Evolutionary conservation across 2,888 invertebrate genomes (phyloP).

Genomic region (Smittia aterrima): DNA sequence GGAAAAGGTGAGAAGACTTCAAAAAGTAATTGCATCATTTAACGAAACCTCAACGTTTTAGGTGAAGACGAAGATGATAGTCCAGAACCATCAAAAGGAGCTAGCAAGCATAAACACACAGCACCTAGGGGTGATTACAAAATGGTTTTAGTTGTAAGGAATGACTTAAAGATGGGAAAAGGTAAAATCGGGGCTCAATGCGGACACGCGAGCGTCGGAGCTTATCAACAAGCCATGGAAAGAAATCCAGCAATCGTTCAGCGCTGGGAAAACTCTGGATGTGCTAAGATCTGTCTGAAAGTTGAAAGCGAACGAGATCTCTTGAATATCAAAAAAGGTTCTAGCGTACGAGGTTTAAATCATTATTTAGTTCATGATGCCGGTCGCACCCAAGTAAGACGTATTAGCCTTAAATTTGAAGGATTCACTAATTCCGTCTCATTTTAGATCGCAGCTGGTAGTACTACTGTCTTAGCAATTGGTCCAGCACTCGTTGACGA

Average conservation of each 20-base stretch:
- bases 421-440: not conserved
- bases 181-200: slow-evolving; percentile 88
- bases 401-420: slow-evolving; percentile 66
- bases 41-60: not conserved
- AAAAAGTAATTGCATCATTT: not conserved
- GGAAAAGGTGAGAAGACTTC: not conserved
- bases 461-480: slow-evolving; percentile 78
- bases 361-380: slow-evolving; percentile 82
- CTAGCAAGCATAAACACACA: not conserved
- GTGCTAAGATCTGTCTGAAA: slow-evolving; percentile 85
- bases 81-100: slow-evolving; percentile 41
- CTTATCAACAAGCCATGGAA: slow-evolving; percentile 68
- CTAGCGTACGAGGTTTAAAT: slow-evolving; percentile 67
- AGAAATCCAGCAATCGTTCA: slow-evolving; percentile 61
- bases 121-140: slow-evolving; percentile 62
- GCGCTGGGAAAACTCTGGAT: slow-evolving; percentile 66
- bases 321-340: slow-evolving; percentile 65
- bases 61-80: slow-evolving; percentile 1
- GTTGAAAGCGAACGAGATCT: slow-evolving; percentile 74
- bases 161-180: slow-evolving; percentile 91
- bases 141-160: slow-evolving; percentile 81
- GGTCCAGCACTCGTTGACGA: slow-evolving; percentile 82
- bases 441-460: slow-evolving; percentile 33
- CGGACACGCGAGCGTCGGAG: slow-evolving; percentile 89
- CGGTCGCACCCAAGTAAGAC: slow-evolving; percentile 85